phyloP scores from a whole-genome alignment of 2,113 vertebrate genomes.

The Asarcornis scutulata region DNA sequence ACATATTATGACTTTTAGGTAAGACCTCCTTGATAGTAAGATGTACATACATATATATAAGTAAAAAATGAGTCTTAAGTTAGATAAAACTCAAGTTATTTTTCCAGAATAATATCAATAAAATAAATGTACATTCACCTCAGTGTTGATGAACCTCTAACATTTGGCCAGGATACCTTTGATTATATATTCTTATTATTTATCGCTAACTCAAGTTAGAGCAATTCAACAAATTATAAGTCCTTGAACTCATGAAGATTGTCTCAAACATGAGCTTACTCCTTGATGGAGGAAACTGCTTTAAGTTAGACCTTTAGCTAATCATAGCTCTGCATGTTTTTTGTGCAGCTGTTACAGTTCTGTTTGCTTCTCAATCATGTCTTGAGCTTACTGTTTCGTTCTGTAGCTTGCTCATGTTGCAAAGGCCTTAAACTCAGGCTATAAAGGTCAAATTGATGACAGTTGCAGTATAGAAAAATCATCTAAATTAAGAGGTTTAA shows the following conservation, averaged over 20 bases:
- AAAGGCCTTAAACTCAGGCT: neutral
- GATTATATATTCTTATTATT: neutral
- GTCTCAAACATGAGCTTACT: neutral
- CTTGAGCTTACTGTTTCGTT: neutral
- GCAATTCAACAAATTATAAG: neutral
- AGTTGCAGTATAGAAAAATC: neutral
- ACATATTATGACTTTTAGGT: slow-evolving; percentile 99
- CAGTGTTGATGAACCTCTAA: neutral
- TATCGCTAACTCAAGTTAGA: neutral
- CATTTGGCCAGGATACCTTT: neutral
- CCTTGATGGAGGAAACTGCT: neutral
- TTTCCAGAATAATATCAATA: neutral
- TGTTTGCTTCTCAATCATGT: neutral
- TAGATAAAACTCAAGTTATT: neutral
- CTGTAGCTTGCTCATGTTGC: neutral
- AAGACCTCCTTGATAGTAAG: slow-evolving; percentile 52
- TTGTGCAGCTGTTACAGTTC: neutral
- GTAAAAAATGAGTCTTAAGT: neutral
- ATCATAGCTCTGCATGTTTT: neutral
- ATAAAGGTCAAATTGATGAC: neutral
- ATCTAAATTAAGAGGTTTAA: neutral
- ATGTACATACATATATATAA: neutral
- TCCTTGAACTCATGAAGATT: neutral
- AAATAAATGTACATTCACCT: neutral
- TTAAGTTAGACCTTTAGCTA: neutral